Evolutionary conservation across 2,113 vertebrate genomes (phyloP).

Genomic region (Bombycilla garrulus): DNA sequence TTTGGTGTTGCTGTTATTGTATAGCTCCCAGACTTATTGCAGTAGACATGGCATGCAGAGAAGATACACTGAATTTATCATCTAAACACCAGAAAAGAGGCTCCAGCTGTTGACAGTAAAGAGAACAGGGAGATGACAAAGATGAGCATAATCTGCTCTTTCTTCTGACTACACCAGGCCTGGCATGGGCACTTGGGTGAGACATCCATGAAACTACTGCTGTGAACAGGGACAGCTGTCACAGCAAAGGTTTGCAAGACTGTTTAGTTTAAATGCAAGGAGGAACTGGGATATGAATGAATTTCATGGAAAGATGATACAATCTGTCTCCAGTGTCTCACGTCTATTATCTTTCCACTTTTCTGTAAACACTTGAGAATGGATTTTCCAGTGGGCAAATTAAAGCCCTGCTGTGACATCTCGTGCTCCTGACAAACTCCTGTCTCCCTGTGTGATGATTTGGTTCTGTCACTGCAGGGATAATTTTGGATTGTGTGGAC

Average conservation of each 20-base stretch:
- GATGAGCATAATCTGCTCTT: background rate
- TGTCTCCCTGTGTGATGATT: background rate
- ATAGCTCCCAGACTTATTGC: background rate
- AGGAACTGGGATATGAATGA: slow-evolving; percentile 13
- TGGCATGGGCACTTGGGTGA: background rate
- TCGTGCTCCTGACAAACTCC: background rate
- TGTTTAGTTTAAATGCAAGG: background rate
- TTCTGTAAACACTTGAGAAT: background rate
- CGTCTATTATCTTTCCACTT: slow-evolving; percentile 1
- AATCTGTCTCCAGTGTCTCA: background rate
- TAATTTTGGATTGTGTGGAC: background rate
- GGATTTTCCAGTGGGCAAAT: slow-evolving; percentile 25
- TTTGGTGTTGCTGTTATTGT: background rate
- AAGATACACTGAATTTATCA: background rate
- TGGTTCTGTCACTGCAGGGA: background rate
- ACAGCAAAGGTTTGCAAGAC: background rate
- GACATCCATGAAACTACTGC: background rate
- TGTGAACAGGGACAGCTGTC: background rate
- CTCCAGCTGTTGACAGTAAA: background rate
- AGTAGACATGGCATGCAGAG: background rate
- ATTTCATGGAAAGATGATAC: background rate
- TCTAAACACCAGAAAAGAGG: background rate
- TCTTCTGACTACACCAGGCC: background rate
- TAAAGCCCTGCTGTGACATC: slow-evolving; percentile 4
- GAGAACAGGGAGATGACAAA: background rate